phyloP scores from a whole-genome alignment of 2,113 vertebrate genomes.

The Notothenia rossii region DNA sequence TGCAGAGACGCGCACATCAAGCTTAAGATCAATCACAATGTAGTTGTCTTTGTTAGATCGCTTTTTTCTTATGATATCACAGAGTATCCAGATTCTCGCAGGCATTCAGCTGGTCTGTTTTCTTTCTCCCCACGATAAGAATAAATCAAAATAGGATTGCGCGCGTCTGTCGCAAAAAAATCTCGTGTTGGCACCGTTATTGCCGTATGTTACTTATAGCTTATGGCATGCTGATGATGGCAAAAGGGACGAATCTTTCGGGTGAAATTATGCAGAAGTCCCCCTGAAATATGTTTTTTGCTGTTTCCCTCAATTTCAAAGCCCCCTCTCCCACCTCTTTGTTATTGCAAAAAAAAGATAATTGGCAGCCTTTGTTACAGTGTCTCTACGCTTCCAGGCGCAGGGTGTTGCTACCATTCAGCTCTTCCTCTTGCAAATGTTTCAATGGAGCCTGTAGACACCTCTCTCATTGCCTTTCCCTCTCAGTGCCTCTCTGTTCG shows the following conservation, averaged over 20 bases:
- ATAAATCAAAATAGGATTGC: conserved; percentile 51
- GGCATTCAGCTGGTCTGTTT: conserved; percentile 57
- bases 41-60: conserved; percentile 73
- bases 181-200: conserved; percentile 64
- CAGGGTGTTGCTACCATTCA: conserved; percentile 78
- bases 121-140: conserved; percentile 22
- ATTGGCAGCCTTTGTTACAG: conserved; percentile 65
- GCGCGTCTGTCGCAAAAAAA: conserved; percentile 68
- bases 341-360: conserved; percentile 74
- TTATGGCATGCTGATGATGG: conserved; percentile 76
- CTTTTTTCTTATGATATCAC: conserved; percentile 66
- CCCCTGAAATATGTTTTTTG: conserved; percentile 47
- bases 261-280: conserved; percentile 73
- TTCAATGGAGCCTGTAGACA: conserved; percentile 79
- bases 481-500: conserved; percentile 71
- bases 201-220: conserved; percentile 74
- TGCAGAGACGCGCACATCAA: conserved; percentile 76
- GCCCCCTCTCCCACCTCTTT: conserved; percentile 63
- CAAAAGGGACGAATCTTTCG: conserved; percentile 65
- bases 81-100: conserved; percentile 76
- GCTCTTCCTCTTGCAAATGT: conserved; percentile 71
- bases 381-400: conserved; percentile 76
- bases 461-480: conserved; percentile 64
- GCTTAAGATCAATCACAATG: conserved; percentile 73
- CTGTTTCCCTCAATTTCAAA: conserved; percentile 63